Evolutionary conservation across 2,888 invertebrate species (phyloP).

Genomic region (Actias luna): DNA sequence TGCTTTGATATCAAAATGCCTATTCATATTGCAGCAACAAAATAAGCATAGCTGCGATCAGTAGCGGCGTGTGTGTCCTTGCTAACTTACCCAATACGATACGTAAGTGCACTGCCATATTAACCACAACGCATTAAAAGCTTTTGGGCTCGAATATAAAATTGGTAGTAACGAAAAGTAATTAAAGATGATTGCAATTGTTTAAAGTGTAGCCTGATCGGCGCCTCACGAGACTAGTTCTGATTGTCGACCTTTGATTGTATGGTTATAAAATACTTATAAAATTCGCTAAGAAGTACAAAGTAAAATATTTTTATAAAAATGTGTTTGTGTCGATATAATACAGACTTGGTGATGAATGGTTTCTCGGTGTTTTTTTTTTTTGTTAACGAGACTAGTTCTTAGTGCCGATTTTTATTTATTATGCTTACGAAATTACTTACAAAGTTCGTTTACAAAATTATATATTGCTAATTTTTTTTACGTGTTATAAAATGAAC

Average conservation of each 20-base stretch:
- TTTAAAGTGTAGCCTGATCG: constrained; percentile 41
- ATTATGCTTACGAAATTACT: too few species aligned
- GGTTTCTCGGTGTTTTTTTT: neutral
- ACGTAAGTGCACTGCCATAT: constrained; percentile 51
- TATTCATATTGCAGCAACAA: constrained; percentile 42
- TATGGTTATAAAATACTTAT: constrained; percentile 59
- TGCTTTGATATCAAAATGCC: neutral
- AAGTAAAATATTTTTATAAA: neutral
- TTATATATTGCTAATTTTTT: too few species aligned
- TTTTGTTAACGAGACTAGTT: too few species aligned
- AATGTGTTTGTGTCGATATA: neutral
- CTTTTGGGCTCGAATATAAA: constrained; percentile 54
- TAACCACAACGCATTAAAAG: constrained; percentile 69
- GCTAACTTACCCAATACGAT: constrained; percentile 67
- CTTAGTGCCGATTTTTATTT: too few species aligned
- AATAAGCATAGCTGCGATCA: neutral
- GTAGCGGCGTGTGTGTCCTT: constrained; percentile 55
- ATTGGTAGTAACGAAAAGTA: constrained; percentile 56
- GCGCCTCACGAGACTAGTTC: constrained; percentile 38
- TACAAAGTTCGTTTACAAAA: too few species aligned
- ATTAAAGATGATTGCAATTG: constrained; percentile 61
- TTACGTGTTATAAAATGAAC: too few species aligned
- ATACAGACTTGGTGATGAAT: neutral
- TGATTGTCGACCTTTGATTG: constrained; percentile 58
- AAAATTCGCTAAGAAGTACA: constrained; percentile 20